Percentiles rank a stretch among this genome's conserved stretches.
These are phyloP conservation scores for Cynoglossus semilaevis DNA, from an alignment of 2,113 vertebrate genomes.

Conservation along the genomic window DNA sequence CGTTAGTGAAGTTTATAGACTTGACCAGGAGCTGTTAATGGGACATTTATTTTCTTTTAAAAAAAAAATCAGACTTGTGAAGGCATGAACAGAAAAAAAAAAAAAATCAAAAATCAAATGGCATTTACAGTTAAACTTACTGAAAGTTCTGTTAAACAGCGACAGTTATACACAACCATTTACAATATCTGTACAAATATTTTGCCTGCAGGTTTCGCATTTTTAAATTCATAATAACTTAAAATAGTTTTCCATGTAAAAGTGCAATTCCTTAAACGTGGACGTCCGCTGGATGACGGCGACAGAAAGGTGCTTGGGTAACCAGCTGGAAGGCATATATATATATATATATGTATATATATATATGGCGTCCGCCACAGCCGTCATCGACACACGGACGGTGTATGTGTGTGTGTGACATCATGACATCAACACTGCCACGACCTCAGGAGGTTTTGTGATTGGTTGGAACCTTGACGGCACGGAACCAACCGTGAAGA, in stretches of 20 bases:
- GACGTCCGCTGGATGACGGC: slow-evolving; percentile 63
- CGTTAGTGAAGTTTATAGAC: background rate
- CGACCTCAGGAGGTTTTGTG: background rate
- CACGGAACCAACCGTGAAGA: slow-evolving; percentile 25
- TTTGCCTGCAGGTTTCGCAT: slow-evolving; percentile 58
- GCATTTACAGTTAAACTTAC: slow-evolving; percentile 72
- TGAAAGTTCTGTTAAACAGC: slow-evolving; percentile 70
- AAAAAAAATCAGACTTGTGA: slow-evolving; percentile 57
- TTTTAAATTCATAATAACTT: slow-evolving; percentile 79
- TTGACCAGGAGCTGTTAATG: slow-evolving; percentile 48
- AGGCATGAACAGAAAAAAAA: slow-evolving; percentile 66
- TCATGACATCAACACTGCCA: no score
- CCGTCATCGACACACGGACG: no score
- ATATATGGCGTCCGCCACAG: no score
- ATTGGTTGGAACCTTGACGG: slow-evolving; percentile 20
- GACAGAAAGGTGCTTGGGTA: slow-evolving; percentile 23
- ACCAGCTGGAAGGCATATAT: no score
- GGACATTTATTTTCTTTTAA: slow-evolving; percentile 71
- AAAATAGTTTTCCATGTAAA: slow-evolving; percentile 80
- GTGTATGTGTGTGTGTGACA: no score
- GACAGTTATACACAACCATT: slow-evolving; percentile 78
- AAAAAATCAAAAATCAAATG: slow-evolving; percentile 55
- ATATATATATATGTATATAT: no score
- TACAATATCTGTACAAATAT: slow-evolving; percentile 80
- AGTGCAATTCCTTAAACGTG: slow-evolving; percentile 78